phyloP scores from a whole-genome alignment of 1,140 invertebrate genomes.

The Heliconius hewitsoni region DNA sequence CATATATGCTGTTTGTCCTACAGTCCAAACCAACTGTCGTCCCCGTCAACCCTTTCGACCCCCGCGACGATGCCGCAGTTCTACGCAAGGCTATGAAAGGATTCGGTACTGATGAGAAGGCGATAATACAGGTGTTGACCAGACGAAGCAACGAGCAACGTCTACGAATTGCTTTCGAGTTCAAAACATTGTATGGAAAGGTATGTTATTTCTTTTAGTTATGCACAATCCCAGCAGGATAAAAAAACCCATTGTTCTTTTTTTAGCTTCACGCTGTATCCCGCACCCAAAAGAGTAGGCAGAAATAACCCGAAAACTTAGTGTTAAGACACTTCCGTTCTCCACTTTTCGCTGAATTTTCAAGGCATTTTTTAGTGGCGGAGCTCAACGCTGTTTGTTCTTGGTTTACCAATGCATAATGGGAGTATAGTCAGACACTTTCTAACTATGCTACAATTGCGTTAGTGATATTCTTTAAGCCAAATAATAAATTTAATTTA shows the following conservation, averaged over 20 bases:
- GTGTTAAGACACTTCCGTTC: too few relatives aligned
- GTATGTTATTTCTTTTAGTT: constrained; percentile 53
- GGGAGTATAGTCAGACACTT: too few relatives aligned
- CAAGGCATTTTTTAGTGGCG: too few relatives aligned
- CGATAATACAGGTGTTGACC: constrained; percentile 89
- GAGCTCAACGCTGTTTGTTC: background rate
- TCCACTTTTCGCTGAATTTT: too few relatives aligned
- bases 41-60: constrained; percentile 85
- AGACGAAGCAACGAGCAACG: constrained; percentile 87
- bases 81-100: constrained; percentile 92
- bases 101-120: constrained; percentile 90
- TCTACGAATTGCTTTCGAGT: constrained; percentile 87
- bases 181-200: constrained; percentile 93
- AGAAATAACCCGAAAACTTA: too few relatives aligned
- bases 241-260: too few relatives aligned
- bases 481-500: too few relatives aligned
- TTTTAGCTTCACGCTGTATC: too few relatives aligned
- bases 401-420: background rate
- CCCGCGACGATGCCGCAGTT: constrained; percentile 87
- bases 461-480: too few relatives aligned
- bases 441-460: too few relatives aligned
- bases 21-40: constrained; percentile 86
- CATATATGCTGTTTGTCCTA: constrained; percentile 24
- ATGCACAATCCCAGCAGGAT: too few relatives aligned
- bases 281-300: too few relatives aligned